These are phyloP conservation scores for Epinotia nisella DNA, from an alignment of 2,888 invertebrate species.

Conservation along the genomic window DNA sequence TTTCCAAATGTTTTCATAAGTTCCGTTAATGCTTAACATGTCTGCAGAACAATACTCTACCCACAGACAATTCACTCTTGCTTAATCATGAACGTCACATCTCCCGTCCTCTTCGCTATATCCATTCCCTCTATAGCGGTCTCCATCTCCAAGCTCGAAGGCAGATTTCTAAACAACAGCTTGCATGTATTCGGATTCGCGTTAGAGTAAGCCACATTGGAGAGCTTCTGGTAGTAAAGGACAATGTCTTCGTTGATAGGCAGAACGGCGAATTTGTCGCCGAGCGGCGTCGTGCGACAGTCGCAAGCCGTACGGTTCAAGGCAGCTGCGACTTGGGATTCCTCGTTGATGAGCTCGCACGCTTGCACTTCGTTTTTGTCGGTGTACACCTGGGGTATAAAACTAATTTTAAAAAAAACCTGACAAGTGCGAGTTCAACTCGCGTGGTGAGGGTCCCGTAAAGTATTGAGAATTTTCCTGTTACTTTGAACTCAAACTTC, in stretches of 20 bases:
- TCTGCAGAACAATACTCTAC: background rate
- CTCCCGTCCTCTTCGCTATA: background rate
- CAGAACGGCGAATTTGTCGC: slow-evolving; percentile 4
- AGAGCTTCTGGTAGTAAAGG: background rate
- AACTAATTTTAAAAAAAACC: too few relatives aligned
- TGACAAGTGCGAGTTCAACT: too few relatives aligned
- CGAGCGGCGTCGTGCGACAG: background rate
- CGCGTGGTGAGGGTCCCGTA: too few relatives aligned
- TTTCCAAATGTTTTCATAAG: too few relatives aligned
- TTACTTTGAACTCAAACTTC: too few relatives aligned
- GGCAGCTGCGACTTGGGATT: background rate
- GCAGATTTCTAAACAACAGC: background rate
- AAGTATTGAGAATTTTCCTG: too few relatives aligned
- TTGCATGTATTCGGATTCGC: background rate
- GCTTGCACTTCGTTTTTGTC: slow-evolving; percentile 4
- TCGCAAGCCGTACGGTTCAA: background rate
- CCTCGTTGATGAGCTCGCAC: background rate
- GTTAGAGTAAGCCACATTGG: background rate
- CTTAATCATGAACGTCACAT: background rate
- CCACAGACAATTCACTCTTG: background rate
- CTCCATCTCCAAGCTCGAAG: background rate
- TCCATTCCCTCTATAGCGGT: background rate
- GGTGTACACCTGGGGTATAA: background rate
- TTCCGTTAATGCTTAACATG: background rate
- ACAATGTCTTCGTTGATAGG: background rate